Evolutionary conservation across 2,113 vertebrate species (phyloP).

Genomic region (Taxidea taxus): DNA sequence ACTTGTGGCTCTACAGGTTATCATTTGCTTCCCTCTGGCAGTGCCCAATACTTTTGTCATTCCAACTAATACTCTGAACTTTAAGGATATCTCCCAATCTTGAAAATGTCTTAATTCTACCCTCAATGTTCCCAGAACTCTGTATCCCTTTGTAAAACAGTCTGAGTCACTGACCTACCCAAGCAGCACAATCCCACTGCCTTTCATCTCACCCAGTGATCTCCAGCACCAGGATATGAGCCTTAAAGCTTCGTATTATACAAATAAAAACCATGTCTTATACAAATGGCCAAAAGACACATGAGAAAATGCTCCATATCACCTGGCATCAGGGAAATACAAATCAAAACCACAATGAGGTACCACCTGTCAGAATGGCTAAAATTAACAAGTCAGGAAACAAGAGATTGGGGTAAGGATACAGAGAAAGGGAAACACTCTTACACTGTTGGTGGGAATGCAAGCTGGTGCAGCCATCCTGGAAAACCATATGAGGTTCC

Average conservation of each 20-base stretch:
- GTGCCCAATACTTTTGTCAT: not conserved
- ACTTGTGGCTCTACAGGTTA: not conserved
- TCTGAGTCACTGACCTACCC: not conserved
- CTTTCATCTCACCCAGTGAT: not conserved
- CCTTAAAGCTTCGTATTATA: not conserved
- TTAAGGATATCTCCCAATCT: not conserved
- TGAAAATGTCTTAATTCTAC: not conserved
- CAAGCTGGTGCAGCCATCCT: too few species aligned
- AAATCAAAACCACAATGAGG: not conserved
- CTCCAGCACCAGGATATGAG: not conserved
- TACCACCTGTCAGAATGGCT: not conserved
- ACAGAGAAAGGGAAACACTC: too few species aligned
- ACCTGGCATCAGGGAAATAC: not conserved
- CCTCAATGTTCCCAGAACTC: not conserved
- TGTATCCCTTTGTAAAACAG: not conserved
- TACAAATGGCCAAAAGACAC: not conserved
- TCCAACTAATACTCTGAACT: not conserved
- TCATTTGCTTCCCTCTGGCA: not conserved
- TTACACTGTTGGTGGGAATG: too few species aligned
- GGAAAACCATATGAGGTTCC: too few species aligned
- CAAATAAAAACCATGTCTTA: not conserved
- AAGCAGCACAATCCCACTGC: not conserved
- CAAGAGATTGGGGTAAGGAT: not conserved
- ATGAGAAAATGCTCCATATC: not conserved
- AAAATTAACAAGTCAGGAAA: not conserved